Base-by-base conservation (phyloP, 2,888 invertebrate genomes). In the Ectemnius lituratus region DNA sequence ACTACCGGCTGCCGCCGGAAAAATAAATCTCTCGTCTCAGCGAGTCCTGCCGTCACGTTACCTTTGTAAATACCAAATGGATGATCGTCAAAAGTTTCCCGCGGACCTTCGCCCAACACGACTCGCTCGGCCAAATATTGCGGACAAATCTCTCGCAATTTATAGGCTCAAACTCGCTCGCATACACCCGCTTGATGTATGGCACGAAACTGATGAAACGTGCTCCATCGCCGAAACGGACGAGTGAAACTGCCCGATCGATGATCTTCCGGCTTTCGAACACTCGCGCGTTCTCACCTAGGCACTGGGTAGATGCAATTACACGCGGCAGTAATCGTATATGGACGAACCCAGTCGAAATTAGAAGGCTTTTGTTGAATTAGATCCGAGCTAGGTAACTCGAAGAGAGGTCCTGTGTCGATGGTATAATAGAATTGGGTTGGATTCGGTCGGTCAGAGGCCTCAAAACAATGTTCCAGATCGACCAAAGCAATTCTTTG, bases 371-470 rank as follows among this genome's bases (percentile, higher is more conserved):
- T 37, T 37, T 37, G 37, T 37, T 75, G 59, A 62, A 59, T 16
- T 60, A 71, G 71, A 71, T 66, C 62, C 67, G 66, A 71, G 73
- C 70, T 75, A 60, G 62, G 46, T 46, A 63, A 67, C 63, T 70
- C 62, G 28, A 62, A 74, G 60, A 66, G 56, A 52, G 37, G 8
- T 11, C 37, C 37, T n/a, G 20, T n/a, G 37, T 16, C n/a, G 52
- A 4, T 28, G 56, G 75, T 58, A 49, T 71, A 66, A 75, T 58
- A 65, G 56, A 71, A 76, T 45, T 75, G 58, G 75, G 76, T 77
- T 75, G 60, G 63, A 71, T 66, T 63, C 62, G 63, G 57, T 68
- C 59, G 64, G 14, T 66, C 60, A 71, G 59, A 27, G 23, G 60
- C 16, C 13, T 16, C 52, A 20, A 70, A 71, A 77, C 76, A 69